phyloP scores from a whole-genome alignment of 1,140 invertebrate genomes.

The Bombus balteatus region DNA sequence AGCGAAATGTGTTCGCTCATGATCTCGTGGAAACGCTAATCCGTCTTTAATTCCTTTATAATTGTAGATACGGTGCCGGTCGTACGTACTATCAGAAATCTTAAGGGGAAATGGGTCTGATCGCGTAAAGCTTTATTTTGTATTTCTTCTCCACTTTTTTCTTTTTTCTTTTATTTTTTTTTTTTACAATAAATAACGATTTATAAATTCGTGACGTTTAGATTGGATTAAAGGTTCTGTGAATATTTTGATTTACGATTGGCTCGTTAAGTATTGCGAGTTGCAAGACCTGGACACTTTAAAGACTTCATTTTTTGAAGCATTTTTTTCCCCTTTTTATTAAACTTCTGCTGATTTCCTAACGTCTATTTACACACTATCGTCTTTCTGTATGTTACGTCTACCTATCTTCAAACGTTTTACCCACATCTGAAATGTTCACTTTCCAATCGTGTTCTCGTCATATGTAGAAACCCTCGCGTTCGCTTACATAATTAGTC shows the following conservation, averaged over 20 bases:
- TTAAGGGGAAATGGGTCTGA: neutral
- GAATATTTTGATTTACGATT: neutral
- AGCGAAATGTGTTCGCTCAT: neutral
- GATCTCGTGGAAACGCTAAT: conserved; percentile 21
- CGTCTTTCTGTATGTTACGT: neutral
- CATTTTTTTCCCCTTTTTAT: neutral
- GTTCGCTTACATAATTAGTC: conserved; percentile 14
- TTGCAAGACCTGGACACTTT: neutral
- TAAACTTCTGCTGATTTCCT: neutral
- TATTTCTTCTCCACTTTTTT: neutral
- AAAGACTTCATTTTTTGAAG: neutral
- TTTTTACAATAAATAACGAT: neutral
- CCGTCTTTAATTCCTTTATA: conserved; percentile 31
- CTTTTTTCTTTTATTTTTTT: neutral
- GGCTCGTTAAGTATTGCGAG: neutral
- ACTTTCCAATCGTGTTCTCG: conserved; percentile 7
- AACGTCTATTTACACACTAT: neutral
- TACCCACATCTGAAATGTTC: neutral
- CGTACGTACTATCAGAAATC: neutral
- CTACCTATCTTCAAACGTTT: neutral
- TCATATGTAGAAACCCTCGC: neutral
- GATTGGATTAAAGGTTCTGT: neutral
- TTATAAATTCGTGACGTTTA: neutral
- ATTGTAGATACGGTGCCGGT: neutral
- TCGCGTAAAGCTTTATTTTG: neutral